Evolutionary conservation across 92 coral and sea anemone genomes (phyloP).

Genomic region (Anthopleura xanthogrammica): DNA sequence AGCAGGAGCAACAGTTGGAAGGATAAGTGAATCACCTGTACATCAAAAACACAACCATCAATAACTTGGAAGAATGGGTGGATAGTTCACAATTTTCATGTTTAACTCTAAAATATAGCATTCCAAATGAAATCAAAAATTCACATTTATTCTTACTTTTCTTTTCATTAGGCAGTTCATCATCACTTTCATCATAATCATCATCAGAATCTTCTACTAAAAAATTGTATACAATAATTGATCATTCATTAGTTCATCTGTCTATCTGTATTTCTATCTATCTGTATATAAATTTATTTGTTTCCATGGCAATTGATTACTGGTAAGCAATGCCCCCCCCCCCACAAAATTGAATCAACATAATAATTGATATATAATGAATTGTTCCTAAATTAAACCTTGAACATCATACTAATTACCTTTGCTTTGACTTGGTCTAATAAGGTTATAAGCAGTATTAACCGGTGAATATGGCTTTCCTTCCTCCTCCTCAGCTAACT

Average conservation of each 20-base stretch:
- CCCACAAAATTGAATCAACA: too few relatives aligned
- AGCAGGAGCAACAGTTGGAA: constrained; percentile 88
- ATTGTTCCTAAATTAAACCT: too few relatives aligned
- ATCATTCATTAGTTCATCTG: not conserved
- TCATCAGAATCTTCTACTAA: constrained; percentile 52
- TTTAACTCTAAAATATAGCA: too few relatives aligned
- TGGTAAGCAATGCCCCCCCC: too few relatives aligned
- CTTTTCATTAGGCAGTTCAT: not conserved
- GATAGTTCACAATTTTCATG: too few relatives aligned
- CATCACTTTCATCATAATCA: constrained; percentile 59
- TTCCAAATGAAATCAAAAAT: too few relatives aligned
- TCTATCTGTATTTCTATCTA: too few relatives aligned
- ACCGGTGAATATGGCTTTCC: constrained; percentile 54
- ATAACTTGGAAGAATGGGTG: too few relatives aligned
- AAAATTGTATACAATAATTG: not conserved
- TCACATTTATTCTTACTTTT: constrained; percentile 18
- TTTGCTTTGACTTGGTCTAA: not conserved
- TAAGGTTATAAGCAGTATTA: constrained; percentile 19
- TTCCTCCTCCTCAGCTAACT: constrained; percentile 95
- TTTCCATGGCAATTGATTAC: too few relatives aligned
- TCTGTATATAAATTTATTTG: too few relatives aligned
- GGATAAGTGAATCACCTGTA: constrained; percentile 40
- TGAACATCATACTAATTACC: not conserved
- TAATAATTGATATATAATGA: too few relatives aligned
- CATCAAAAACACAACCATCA: too few relatives aligned